Evolutionary conservation across 2,888 invertebrate genomes (phyloP), one percentile per base, ranked within the genome.

Genomic region (Hirtodrosophila histrioides): DNA sequence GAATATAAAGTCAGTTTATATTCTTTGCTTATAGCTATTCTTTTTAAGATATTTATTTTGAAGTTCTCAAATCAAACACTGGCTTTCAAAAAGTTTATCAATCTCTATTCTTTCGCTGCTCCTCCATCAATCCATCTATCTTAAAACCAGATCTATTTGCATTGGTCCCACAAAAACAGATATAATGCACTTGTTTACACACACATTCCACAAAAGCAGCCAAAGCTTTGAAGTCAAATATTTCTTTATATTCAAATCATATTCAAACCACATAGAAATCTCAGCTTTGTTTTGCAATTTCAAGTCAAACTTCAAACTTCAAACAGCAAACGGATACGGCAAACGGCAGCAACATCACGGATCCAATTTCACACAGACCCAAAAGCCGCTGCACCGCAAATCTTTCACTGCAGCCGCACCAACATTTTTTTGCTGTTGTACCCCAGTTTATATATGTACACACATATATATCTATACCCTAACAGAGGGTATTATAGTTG

Each of bases 241-340:
- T 76, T 65, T 65, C 58, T 68, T 69, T 70, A 58, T 57, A 57
- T 62, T 53, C 71, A 69, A 81, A 80, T 75, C 72, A 69, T 67
- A 73, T 67, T 64, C 50, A 72, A 80, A 67, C 81, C 84, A 35
- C 84, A 78, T 64, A 41, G 66, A 78, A 83, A 81, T 80, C 84
- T 69, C 78, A 73, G 75, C 78, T 70, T 80, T 69, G 63, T 69
- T 64, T 63, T 36, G 60, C 69, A 66, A 69, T 69, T 73, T 56
- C 49, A 62, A 64, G 61, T 62, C 75, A 71, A 71, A 71, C 74
- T 73, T 62, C 75, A 71, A 71, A 71, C 74, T 73, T 69, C 74
- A 72, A 66, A 72, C 74, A 44, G 54, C 64, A 44, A 62, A 58
- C 69, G 54, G 51, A n/a, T n/a, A n/a, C 60, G 36, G 29, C 55